Evolutionary conservation across 2,113 vertebrate species (phyloP).

Genomic region (Spermophilus dauricus): DNA sequence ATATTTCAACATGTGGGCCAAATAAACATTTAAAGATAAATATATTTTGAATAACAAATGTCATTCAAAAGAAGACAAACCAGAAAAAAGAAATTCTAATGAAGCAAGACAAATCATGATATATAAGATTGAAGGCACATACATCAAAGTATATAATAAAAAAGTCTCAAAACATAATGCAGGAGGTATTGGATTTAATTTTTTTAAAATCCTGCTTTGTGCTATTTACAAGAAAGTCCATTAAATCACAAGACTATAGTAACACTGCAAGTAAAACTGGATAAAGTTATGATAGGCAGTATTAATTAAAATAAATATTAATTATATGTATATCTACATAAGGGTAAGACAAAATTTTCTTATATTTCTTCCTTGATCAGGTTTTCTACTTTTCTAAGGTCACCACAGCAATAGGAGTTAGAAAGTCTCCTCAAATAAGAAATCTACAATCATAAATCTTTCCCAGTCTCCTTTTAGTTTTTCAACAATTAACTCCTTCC

Average conservation of each 20-base stretch:
- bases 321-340: neutral
- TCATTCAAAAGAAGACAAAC: neutral
- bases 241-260: neutral
- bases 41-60: neutral
- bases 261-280: neutral
- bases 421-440: neutral
- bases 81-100: neutral
- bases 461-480: neutral
- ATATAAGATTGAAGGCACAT: neutral
- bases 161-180: neutral
- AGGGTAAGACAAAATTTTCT: neutral
- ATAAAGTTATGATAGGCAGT: neutral
- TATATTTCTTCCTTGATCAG: neutral
- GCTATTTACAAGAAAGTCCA: neutral
- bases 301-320: neutral
- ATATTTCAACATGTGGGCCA: neutral
- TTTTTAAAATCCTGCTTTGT: neutral
- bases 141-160: neutral
- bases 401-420: fast-evolving
- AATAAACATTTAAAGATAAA: neutral
- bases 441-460: neutral
- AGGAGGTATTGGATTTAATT: neutral
- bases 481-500: neutral
- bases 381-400: neutral
- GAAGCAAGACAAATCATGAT: neutral